Percentiles rank a stretch among this genome's conserved stretches.
Evolutionary conservation across 2,888 invertebrate genomes (phyloP).

Genomic region (Machimus rusticus): DNA sequence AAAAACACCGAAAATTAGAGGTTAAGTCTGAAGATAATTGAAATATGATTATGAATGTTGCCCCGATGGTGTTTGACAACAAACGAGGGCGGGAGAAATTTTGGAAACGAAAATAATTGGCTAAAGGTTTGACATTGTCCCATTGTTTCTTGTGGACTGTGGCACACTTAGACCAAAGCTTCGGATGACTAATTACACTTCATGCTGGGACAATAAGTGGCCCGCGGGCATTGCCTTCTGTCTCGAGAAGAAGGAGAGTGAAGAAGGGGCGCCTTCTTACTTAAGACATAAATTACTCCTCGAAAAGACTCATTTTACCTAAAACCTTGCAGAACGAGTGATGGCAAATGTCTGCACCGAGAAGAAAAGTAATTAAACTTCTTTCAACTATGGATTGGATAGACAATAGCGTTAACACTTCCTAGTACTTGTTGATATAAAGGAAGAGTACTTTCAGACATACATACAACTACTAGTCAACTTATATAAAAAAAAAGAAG

Average conservation of each 20-base stretch:
- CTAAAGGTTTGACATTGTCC: conserved; percentile 14
- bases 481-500: not conserved
- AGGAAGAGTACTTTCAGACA: not conserved
- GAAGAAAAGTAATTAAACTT: not conserved
- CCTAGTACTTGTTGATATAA: not conserved
- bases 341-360: not conserved
- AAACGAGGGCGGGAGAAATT: not conserved
- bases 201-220: not conserved
- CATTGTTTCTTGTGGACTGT: not conserved
- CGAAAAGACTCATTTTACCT: not conserved
- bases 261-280: not conserved
- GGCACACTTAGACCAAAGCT: not conserved
- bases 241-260: not conserved
- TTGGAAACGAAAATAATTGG: conserved; percentile 11
- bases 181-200: not conserved
- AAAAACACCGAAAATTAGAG: conserved; percentile 36
- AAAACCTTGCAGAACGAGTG: not conserved
- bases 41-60: conserved; percentile 29
- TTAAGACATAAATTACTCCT: not conserved
- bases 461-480: not conserved
- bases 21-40: conserved; percentile 26
- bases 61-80: not conserved
- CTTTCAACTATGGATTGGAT: not conserved
- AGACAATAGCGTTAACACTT: not conserved
- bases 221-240: not conserved